Evolutionary conservation across 2,888 invertebrate species (phyloP), one percentile per base, ranked within the genome.

Genomic region (Rhagium mordax): DNA sequence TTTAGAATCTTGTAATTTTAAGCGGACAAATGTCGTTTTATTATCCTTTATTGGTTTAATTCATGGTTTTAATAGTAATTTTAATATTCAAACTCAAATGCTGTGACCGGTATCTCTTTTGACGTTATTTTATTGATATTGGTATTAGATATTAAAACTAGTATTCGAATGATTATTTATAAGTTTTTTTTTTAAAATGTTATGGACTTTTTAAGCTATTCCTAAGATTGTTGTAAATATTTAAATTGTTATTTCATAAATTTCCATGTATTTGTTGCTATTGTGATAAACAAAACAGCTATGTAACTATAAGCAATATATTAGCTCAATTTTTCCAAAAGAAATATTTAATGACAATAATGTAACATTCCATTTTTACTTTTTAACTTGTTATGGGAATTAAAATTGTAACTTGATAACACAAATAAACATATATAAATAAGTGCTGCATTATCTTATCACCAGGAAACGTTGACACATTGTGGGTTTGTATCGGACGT

Each of bases 281-380:
- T 70, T 76, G 74, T 76, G 74, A 76, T 76, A 76, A 67, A 57
- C 29, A 47, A 16, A 68, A 66, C 75, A 75, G 73, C 75, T 75
- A 53, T 51, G 2, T 33, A 61, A 71, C 61, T 70, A 64, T 61
- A 69, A 68, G 73, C 47, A 73, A 71, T 70, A 71, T 68, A 55
- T 68, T 73, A 72, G 75, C 75, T 75, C 75, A 73, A 75, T 75
- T 68, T n/a, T 71, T 47, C 41, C 13, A 41, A 41, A 27, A 68
- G 68, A 67, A 72, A 75, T 67, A 70, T 74, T n/a, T 68, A 71
- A 64, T 27, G 72, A 72, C 69, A 71, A 74, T 71, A 74, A 68
- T 66, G 16, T 53, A 69, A 75, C 75, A 75, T 75, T 75, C 75
- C 75, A 68, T 71, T 68, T 65, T 65, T 53, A 65, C 33, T 18